Evolutionary conservation across 2,888 invertebrate genomes (phyloP), one percentile per base, ranked within the genome.

Genomic region (Panzeria rudis): DNA sequence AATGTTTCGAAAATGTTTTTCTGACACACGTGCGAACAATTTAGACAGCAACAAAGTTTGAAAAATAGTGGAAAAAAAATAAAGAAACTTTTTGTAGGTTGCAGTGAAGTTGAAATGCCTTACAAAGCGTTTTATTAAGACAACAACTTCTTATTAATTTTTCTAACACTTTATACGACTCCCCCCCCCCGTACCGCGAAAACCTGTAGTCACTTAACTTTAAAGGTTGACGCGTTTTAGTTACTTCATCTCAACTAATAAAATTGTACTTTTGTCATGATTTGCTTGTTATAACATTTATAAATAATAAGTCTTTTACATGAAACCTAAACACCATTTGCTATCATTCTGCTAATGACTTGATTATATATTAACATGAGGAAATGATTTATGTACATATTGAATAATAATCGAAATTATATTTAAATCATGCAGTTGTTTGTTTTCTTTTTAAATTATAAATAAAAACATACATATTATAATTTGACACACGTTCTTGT

Each of bases 1-100:
- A 17, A 66, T 38, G 20, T 35, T 7, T 8, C 23, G 23, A 41
- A 44, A 23, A 61, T 61, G 23, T 4, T 56, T 73, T 59, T 44
- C n/a, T 61, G 61, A 50, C 61, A 73, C 73, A 61, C 50, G 73
- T 61, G 73, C 47, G 35, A 73, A 61, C 50, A 23, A 73, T 61
- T 73, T 35, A 17, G n/a, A 61, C 9, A 32, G 2, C 44, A 61
- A 56, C 3, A 5, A 17, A 38, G 23, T 29, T 29, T 29, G 29
- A 29, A 29, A 29, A 29, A n/a, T n/a, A n/a, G n/a, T 20, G 32
- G 1, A 38, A 54, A n/a, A 38, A 47, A 73, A 50, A 44, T 15
- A 50, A 8, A 47, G 3, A 8, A 20, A 9, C 20, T 17, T 20
- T 50, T 20, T 17, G 23, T 8, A 23, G 52, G 23, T 23, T 23